Percentiles rank a stretch among this genome's conserved stretches.
Conservation (phyloP, 2,797 vertebrate species). For the Heliangelus exortis region DNA sequence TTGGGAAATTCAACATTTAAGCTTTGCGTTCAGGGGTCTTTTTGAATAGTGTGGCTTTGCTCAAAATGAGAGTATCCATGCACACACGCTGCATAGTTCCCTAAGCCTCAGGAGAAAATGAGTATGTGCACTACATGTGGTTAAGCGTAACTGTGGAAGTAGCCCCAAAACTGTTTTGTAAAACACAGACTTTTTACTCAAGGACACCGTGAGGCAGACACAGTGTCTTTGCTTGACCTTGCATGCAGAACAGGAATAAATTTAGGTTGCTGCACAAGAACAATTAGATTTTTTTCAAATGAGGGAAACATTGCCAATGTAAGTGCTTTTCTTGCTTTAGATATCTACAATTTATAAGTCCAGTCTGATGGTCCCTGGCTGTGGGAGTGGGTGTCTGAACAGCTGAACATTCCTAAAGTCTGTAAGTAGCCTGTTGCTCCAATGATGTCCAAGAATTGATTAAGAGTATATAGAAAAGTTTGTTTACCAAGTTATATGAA, state of each 20-base stretch:
- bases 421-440: not conserved
- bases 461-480: not conserved
- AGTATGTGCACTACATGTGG: conserved; percentile 4
- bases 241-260: not conserved
- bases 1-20: conserved; percentile 36
- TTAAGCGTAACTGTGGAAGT: conserved; percentile 18
- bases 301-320: not conserved
- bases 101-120: conserved; percentile 42
- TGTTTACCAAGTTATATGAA: not conserved
- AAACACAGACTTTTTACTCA: not conserved
- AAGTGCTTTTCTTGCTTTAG: not conserved
- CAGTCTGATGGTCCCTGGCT: not conserved
- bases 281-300: not conserved
- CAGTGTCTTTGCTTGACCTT: not conserved
- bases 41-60: not conserved
- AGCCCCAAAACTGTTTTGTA: not conserved
- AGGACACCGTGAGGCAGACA: conserved; percentile 28
- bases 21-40: not conserved
- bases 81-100: not conserved
- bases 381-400: rapidly evolving
- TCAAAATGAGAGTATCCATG: conserved; percentile 39
- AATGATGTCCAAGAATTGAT: not conserved
- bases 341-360: not conserved
- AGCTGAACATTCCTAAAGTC: not conserved
- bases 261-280: not conserved